phyloP scores from a whole-genome alignment of 2,888 invertebrate species.

The Synanthedon andrenaeformis region DNA sequence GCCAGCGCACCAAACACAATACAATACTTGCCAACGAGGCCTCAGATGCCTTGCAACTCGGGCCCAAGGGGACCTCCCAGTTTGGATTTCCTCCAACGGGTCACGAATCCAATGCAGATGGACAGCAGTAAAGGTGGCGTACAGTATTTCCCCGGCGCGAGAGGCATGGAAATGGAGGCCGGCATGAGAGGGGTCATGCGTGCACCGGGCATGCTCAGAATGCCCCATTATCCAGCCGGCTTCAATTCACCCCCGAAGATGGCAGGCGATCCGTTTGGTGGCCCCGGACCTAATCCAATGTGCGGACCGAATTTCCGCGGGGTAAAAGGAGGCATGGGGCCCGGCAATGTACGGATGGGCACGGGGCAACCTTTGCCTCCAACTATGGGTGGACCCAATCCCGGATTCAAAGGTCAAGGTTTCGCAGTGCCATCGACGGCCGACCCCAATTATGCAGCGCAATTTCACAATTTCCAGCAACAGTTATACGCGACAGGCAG shows the following conservation, averaged over 20 bases:
- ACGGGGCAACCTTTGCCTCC: constrained; percentile 82
- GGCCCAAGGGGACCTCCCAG: constrained; percentile 86
- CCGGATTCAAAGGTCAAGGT: constrained; percentile 80
- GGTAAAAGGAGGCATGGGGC: constrained; percentile 46
- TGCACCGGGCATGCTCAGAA: constrained; percentile 47
- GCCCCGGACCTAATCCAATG: constrained; percentile 33
- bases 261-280: constrained; percentile 42
- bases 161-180: constrained; percentile 65
- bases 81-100: constrained; percentile 89
- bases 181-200: constrained; percentile 64
- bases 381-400: constrained; percentile 78
- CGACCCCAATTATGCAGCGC: constrained; percentile 93
- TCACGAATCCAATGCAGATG: constrained; percentile 86
- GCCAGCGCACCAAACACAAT: constrained; percentile 98
- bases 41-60: constrained; percentile 80
- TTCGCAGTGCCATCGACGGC: constrained; percentile 88
- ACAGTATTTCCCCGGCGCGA: constrained; percentile 79
- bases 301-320: constrained; percentile 51
- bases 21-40: constrained; percentile 95
- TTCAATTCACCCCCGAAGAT: constrained; percentile 62
- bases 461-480: constrained; percentile 96
- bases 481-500: constrained; percentile 87
- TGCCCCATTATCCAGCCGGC: constrained; percentile 61
- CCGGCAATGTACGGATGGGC: constrained; percentile 41
- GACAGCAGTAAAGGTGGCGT: constrained; percentile 72